Evolutionary conservation across 2,888 invertebrate genomes (phyloP).

Genomic region (Eubasilissa splendida): DNA sequence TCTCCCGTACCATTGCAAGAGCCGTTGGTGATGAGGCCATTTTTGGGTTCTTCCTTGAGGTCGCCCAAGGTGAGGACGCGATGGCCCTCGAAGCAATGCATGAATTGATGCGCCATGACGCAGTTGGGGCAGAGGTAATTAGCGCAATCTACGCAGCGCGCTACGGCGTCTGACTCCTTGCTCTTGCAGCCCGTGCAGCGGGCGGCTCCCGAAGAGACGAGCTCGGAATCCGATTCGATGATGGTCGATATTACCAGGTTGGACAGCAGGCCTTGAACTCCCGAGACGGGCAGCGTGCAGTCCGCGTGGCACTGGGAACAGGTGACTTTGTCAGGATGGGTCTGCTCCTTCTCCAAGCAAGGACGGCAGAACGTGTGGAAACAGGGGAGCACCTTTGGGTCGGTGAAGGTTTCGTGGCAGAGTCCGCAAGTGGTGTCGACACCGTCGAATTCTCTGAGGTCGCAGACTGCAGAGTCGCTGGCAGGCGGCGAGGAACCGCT

Average conservation of each 20-base stretch:
- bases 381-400: constrained; percentile 85
- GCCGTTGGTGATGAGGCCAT: constrained; percentile 69
- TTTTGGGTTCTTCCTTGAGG: constrained; percentile 74
- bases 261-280: constrained; percentile 78
- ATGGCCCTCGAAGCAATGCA: constrained; percentile 99
- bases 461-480: constrained; percentile 88
- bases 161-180: constrained; percentile 94
- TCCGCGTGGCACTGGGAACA: constrained; percentile 81
- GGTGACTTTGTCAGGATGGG: constrained; percentile 79
- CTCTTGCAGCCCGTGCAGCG: constrained; percentile 98
- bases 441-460: constrained; percentile 77
- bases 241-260: constrained; percentile 76
- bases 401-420: constrained; percentile 83
- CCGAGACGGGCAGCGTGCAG: constrained; percentile 71
- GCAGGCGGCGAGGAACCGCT: constrained; percentile 91
- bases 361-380: constrained; percentile 88
- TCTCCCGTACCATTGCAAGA: constrained; percentile 74
- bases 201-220: constrained; percentile 73
- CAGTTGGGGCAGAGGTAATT: constrained; percentile 97
- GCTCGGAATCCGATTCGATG: constrained; percentile 73
- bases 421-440: constrained; percentile 78
- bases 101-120: constrained; percentile 98
- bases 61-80: constrained; percentile 84
- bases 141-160: constrained; percentile 96
- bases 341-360: constrained; percentile 84